These are phyloP conservation scores for Drosophila mulleri DNA, from an alignment of 2,888 invertebrate species.

Conservation along the genomic window DNA sequence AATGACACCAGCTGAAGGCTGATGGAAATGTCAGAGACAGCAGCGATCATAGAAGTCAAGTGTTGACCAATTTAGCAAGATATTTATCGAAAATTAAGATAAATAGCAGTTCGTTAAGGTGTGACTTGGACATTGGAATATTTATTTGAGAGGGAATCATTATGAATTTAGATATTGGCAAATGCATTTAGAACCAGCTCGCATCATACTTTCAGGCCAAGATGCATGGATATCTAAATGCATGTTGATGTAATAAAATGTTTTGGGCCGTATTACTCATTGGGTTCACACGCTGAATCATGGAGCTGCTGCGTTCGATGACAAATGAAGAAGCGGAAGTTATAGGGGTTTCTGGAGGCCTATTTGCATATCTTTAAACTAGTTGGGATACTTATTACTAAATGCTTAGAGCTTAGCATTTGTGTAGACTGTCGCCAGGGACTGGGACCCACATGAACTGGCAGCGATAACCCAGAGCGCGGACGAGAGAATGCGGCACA, in stretches of 20 bases:
- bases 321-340: conserved; percentile 10
- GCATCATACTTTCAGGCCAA: not conserved
- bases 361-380: conserved; percentile 28
- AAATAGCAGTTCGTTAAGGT: not conserved
- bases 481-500: conserved; percentile 50
- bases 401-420: conserved; percentile 33
- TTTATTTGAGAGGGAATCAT: not conserved
- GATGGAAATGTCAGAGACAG: not conserved
- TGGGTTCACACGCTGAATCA: conserved; percentile 31
- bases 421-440: conserved; percentile 25
- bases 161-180: not conserved
- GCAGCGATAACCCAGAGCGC: conserved; percentile 62
- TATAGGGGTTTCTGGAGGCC: conserved; percentile 1
- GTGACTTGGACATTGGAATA: not conserved
- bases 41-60: not conserved
- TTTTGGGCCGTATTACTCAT: conserved; percentile 11
- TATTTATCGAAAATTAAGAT: not conserved
- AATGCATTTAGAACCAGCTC: not conserved
- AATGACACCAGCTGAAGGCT: conserved; percentile 15
- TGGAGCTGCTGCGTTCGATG: not conserved
- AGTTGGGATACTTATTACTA: conserved; percentile 7
- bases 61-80: conserved; percentile 3
- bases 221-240: not conserved
- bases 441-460: conserved; percentile 65
- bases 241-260: not conserved